A percentile compares a stretch with the other conserved stretches of the same genome.
These are phyloP conservation scores for Gymnarchus niloticus DNA, from an alignment of 2,113 vertebrate species.

Conservation along the genomic window DNA sequence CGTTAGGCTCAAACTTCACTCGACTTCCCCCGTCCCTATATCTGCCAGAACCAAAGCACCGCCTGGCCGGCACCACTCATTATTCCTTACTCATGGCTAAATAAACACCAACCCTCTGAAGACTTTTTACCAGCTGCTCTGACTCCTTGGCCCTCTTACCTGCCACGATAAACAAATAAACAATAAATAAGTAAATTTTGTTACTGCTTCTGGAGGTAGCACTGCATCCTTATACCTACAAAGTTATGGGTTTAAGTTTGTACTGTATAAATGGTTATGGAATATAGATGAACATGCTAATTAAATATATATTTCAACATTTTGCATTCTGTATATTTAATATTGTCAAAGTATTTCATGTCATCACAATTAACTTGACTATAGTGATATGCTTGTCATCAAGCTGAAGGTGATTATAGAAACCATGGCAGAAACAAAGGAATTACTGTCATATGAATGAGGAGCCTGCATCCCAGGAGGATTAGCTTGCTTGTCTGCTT, in stretches of 20 bases:
- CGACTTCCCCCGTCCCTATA: too few relatives aligned
- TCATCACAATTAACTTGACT: background rate
- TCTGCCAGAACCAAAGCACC: too few relatives aligned
- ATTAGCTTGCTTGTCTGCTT: background rate
- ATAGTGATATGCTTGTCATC: background rate
- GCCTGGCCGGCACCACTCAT: too few relatives aligned
- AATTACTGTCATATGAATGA: background rate
- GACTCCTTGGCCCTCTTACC: too few relatives aligned
- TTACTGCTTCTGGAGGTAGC: background rate
- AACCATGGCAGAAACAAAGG: background rate
- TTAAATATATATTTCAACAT: background rate
- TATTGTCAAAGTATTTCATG: background rate
- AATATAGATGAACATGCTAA: background rate
- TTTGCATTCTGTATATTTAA: background rate
- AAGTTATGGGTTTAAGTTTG: background rate
- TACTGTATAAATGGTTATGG: too few relatives aligned
- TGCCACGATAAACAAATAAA: too few relatives aligned
- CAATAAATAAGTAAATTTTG: too few relatives aligned
- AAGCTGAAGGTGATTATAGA: constrained; percentile 6
- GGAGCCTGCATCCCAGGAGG: background rate
- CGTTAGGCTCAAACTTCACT: too few relatives aligned
- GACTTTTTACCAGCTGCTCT: too few relatives aligned
- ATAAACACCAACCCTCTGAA: too few relatives aligned
- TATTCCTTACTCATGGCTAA: too few relatives aligned
- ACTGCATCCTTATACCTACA: background rate